Evolutionary conservation across 2,888 invertebrate genomes (phyloP).

Genomic region (Himalopsyche tibetana): DNA sequence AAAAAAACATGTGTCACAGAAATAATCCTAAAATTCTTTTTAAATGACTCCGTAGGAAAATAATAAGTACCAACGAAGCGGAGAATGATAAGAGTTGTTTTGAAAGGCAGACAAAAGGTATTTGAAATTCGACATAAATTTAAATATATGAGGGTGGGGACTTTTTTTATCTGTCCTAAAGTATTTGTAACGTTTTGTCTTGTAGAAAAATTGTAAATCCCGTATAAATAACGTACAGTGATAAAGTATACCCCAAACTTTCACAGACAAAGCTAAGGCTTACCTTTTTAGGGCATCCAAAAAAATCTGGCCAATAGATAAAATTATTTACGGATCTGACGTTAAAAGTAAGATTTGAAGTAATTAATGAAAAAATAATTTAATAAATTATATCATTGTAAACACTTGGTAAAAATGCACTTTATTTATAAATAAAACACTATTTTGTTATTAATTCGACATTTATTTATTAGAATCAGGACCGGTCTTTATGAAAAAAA

Average conservation of each 20-base stretch:
- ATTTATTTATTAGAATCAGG: too few species aligned
- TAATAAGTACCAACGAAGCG: not conserved
- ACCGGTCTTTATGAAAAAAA: too few species aligned
- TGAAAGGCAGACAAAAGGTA: conserved; percentile 8
- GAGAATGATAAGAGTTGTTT: not conserved
- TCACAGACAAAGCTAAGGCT: conserved; percentile 10
- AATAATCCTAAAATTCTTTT: too few species aligned
- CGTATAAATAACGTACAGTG: conserved; percentile 18
- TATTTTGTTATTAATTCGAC: too few species aligned
- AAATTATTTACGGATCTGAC: not conserved
- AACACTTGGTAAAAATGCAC: too few species aligned
- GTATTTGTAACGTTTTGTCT: not conserved
- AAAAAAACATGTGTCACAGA: too few species aligned
- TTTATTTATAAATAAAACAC: too few species aligned
- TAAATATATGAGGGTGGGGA: not conserved
- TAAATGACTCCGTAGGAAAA: too few species aligned
- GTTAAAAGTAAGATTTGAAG: not conserved
- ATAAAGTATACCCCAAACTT: conserved; percentile 15
- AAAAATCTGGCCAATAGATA: not conserved
- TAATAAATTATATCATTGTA: too few species aligned
- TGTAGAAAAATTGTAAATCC: conserved; percentile 30
- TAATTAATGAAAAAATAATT: not conserved
- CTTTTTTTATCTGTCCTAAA: conserved; percentile 3
- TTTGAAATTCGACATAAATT: not conserved
- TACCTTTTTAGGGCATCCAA: conserved; percentile 1